phyloP scores from a whole-genome alignment of 1,140 invertebrate species.

The Acyrthosiphon pisum region DNA sequence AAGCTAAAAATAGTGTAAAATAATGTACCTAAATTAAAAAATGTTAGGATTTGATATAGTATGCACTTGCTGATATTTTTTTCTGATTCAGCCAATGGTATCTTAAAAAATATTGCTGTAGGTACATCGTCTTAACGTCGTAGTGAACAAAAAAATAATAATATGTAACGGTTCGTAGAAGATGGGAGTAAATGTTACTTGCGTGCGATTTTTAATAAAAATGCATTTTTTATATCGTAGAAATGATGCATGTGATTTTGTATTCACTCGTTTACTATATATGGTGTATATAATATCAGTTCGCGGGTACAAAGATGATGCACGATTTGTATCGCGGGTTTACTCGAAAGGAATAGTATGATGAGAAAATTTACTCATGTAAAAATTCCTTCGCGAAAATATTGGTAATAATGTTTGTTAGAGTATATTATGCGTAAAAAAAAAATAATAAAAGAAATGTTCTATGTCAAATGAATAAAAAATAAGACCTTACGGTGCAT shows the following conservation, averaged over 20 bases:
- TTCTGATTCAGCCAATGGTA: not conserved
- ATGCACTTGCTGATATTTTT: not conserved
- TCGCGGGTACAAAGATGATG: not conserved
- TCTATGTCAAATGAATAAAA: constrained; percentile 4
- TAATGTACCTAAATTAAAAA: not conserved
- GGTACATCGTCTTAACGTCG: not conserved
- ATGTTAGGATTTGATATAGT: not conserved
- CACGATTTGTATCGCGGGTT: not conserved
- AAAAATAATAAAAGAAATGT: not conserved
- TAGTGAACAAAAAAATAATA: not conserved
- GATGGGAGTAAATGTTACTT: not conserved
- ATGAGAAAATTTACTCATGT: constrained; percentile 16
- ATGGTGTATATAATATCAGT: not conserved
- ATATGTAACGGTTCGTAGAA: not conserved
- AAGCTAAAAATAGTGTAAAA: not conserved
- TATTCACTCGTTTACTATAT: not conserved
- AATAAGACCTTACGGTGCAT: not conserved
- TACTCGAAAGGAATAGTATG: not conserved
- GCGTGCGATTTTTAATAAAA: constrained; percentile 1
- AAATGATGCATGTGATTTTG: not conserved
- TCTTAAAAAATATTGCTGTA: not conserved
- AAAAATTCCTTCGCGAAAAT: not conserved
- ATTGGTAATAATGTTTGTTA: not conserved
- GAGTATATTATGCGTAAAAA: not conserved
- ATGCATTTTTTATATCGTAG: not conserved